Evolutionary conservation across 2,797 vertebrate genomes (phyloP), one percentile per base, ranked within the genome.

Genomic region (Alectoris magna): DNA sequence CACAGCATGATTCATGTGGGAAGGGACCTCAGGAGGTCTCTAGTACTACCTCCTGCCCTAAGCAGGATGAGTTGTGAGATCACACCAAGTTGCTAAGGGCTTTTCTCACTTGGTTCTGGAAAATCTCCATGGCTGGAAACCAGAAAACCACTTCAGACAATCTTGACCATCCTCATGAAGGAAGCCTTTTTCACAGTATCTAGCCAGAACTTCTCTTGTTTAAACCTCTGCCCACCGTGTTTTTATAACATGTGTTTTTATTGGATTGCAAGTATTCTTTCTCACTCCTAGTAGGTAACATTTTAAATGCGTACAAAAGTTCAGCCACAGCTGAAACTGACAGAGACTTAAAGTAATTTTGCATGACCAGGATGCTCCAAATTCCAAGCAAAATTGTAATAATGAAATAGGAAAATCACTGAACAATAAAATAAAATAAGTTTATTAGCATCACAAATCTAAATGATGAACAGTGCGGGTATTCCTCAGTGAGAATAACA

Each of bases 401-500:
- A 48, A 17, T 63, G 34, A 55, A 70, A 48, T 13, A 26, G 67
- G 68, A 83, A 48, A 87, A 60, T 29, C 39, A 36, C 56, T 43
- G 36, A 46, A 51, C 34, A 21, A 66, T 62, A 73, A 56, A 21
- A 66, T 62, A 73, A 56, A 82, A 58, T 56, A 9, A 6, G 5
- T 63, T 88, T 78, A 22, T 55, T 93, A 69, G 27, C 73, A 56
- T 79, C 34, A 9, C 85, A 74, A 72, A 84, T 75, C 13, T 26
- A 88, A 73, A 44, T 55, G 48, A 39, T 60, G 78, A 96, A 83
- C 19, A 64, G 76, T 39, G 53, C 79, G 93, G 66, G 60, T 94
- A 86, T 88, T 93, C 86, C 84, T 48, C 87, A 94, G 77, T 59
- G 51, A 88, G 53, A 94, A 63, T 56, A 93, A 95, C 93, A 92